Conservation (phyloP, 2,797 vertebrate genomes). For the Tokudaia muenninki region DNA sequence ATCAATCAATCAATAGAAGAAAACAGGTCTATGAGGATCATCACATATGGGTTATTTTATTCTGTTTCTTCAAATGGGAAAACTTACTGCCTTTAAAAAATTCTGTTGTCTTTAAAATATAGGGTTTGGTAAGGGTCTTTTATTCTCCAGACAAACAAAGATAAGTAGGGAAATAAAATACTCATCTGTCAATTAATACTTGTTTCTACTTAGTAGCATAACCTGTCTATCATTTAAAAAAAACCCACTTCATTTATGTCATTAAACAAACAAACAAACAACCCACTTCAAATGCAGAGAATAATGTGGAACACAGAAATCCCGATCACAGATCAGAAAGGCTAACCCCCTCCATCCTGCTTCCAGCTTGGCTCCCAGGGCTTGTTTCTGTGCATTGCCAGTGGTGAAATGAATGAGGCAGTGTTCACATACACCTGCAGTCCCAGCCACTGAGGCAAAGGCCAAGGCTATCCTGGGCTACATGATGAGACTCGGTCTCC, state of each 20-base stretch:
- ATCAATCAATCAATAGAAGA: neutral
- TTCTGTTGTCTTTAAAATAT: constrained; percentile 59
- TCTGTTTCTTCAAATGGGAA: constrained; percentile 64
- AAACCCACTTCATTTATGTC: neutral
- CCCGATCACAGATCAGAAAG: constrained; percentile 24
- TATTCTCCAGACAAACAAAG: constrained; percentile 42
- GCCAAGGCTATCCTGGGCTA: neutral
- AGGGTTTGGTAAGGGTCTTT: neutral
- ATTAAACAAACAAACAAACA: no score
- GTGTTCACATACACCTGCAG: neutral
- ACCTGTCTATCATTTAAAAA: constrained; percentile 16
- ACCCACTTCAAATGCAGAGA: constrained; percentile 28
- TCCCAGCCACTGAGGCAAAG: neutral
- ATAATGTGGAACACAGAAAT: neutral
- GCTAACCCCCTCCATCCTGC: constrained; percentile 15
- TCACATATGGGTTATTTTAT: constrained; percentile 21
- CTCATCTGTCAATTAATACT: neutral
- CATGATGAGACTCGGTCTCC: neutral
- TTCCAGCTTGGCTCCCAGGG: constrained; percentile 29
- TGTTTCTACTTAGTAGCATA: neutral
- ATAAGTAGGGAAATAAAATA: constrained; percentile 51
- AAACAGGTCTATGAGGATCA: neutral
- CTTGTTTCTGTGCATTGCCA: constrained; percentile 44
- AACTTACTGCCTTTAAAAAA: constrained; percentile 62
- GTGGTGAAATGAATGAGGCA: constrained; percentile 48